phyloP scores from a whole-genome alignment of 1,140 invertebrate species.

The Anagrus nilaparvatae region DNA sequence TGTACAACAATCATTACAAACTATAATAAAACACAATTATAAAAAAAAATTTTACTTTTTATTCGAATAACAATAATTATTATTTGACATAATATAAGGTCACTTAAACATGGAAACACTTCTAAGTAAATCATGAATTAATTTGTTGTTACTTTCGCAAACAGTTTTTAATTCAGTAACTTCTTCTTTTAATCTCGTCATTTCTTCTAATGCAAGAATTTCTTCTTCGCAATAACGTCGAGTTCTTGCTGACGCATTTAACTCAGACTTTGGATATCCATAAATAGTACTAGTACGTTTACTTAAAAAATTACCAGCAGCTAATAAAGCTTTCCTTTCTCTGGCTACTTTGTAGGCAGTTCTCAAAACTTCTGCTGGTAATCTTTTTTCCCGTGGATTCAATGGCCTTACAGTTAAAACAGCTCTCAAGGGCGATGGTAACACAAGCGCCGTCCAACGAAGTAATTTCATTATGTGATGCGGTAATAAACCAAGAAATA shows the following conservation, averaged over 20 bases:
- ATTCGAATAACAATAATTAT: background rate
- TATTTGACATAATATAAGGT: background rate
- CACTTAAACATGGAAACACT: slow-evolving; percentile 18
- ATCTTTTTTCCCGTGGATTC: slow-evolving; percentile 66
- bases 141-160: slow-evolving; percentile 28
- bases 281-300: slow-evolving; percentile 17
- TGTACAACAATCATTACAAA: too few species aligned
- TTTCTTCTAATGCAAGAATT: slow-evolving; percentile 10
- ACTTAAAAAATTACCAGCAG: slow-evolving; percentile 10
- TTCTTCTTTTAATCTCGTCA: slow-evolving; percentile 21
- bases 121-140: slow-evolving; percentile 27
- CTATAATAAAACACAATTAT: too few species aligned
- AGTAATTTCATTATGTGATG: slow-evolving; percentile 57
- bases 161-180: slow-evolving; percentile 27
- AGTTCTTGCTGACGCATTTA: slow-evolving; percentile 13
- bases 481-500: slow-evolving; percentile 61
- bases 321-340: slow-evolving; percentile 42
- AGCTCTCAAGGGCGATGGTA: slow-evolving; percentile 65
- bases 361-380: slow-evolving; percentile 64
- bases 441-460: slow-evolving; percentile 61
- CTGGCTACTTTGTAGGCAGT: slow-evolving; percentile 66
- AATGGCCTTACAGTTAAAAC: slow-evolving; percentile 68
- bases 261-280: slow-evolving; percentile 19
- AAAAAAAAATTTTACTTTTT: too few species aligned
- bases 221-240: slow-evolving; percentile 15